Evolutionary conservation across 1,140 invertebrate genomes (phyloP), one percentile per base, ranked within the genome.

Genomic region (Drosophila varians): DNA sequence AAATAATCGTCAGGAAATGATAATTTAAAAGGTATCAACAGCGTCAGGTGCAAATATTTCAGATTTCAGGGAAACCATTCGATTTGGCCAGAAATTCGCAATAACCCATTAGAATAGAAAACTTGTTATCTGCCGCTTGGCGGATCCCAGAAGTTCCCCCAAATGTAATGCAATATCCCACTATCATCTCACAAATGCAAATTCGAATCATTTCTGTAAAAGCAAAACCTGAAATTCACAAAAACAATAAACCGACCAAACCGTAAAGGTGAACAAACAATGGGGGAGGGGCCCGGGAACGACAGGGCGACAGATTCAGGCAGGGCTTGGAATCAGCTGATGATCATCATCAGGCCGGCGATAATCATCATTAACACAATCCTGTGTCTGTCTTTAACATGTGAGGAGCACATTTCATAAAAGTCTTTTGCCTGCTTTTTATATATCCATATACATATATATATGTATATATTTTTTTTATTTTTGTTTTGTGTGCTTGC

Each of bases 81-180:
- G 19, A 40, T 31, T 38, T 38, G 19, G 8, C 34, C 23, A 48
- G 51, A 40, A 70, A 48, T 71, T 71, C 36, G 65, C 53, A 14
- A 43, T 48, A 69, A 69, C 26, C 36, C 21, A 70, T 58, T 71
- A 47, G 28, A 57, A 45, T 49, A 26, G 8, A 45, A n/a, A 57
- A 12, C 8, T 12, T 28, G 40, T 31, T 46, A 51, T 71, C 12
- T 47, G 54, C 18, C 26, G 16, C 25, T 8, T 11, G 51, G 2
- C 56, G 18, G 21, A 23, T 18, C 7, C 19, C 72, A 77, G 31
- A 66, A 64, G 48, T 86, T 87, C 76, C 25, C 16, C 47, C 5
- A 80, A 86, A 86, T 80, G 80, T 80, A 86, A 86, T 70, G 49
- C 52, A 69, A 84, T 79, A 70, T 77, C 46, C 25, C 58, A 51